phyloP scores from a whole-genome alignment of 2,113 vertebrate genomes.

The Gadus macrocephalus region DNA sequence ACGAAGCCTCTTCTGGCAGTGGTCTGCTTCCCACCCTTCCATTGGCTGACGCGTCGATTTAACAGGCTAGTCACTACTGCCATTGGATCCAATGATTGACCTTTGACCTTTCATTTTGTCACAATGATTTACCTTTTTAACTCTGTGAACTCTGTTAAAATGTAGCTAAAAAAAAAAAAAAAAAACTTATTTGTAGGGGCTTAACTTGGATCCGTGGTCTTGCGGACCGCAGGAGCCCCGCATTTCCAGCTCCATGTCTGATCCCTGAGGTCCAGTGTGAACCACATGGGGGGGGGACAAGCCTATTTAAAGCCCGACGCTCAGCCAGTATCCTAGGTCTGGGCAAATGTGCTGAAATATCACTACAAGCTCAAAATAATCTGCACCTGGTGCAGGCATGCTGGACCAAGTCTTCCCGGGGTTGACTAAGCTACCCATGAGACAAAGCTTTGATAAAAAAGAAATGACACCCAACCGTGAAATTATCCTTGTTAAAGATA shows the following conservation, averaged over 20 bases:
- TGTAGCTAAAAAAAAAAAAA: too few species aligned
- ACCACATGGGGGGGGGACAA: constrained; percentile 51
- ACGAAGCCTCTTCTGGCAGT: neutral
- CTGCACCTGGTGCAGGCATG: constrained; percentile 71
- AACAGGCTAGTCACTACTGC: neutral
- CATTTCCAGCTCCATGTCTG: constrained; percentile 37
- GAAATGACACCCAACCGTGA: constrained; percentile 17
- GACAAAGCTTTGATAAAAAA: constrained; percentile 50
- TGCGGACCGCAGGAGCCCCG: constrained; percentile 13
- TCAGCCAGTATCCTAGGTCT: constrained; percentile 52
- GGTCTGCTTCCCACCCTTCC: neutral
- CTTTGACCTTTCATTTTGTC: neutral
- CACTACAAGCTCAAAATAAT: constrained; percentile 67
- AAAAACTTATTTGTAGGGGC: too few species aligned
- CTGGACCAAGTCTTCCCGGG: constrained; percentile 51
- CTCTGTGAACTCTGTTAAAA: too few species aligned
- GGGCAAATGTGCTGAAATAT: constrained; percentile 72
- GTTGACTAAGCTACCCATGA: constrained; percentile 58
- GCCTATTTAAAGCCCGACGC: constrained; percentile 70
- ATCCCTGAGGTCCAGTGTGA: constrained; percentile 54
- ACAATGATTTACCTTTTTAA: neutral
- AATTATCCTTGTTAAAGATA: too few species aligned
- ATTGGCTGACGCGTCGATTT: neutral
- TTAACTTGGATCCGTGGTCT: neutral
- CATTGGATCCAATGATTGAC: neutral